Conservation (phyloP, 1,140 invertebrate genomes). For the Phthorimaea operculella region DNA sequence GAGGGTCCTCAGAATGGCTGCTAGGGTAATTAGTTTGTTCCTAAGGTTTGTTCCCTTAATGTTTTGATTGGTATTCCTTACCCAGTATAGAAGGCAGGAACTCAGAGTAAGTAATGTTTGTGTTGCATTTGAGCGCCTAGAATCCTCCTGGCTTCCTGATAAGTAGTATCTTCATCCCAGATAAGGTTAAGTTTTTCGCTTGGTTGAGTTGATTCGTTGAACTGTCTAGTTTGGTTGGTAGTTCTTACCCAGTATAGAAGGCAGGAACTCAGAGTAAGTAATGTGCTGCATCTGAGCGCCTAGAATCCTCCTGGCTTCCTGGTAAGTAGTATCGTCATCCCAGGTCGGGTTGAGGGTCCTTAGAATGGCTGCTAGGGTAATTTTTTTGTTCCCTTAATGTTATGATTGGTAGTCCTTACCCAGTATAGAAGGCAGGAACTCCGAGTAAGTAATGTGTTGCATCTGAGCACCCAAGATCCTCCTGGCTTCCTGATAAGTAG, state of each 20-base stretch:
- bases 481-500: slow-evolving; percentile 81
- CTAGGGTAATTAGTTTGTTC: too few species aligned
- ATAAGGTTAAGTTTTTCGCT: too few species aligned
- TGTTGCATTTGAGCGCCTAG: slow-evolving; percentile 86
- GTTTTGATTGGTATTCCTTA: slow-evolving; percentile 75
- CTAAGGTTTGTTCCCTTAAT: slow-evolving; percentile 75
- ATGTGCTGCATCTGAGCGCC: slow-evolving; percentile 88
- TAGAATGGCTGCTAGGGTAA: slow-evolving; percentile 74
- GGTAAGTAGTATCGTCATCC: slow-evolving; percentile 83
- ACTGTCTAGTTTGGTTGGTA: too few species aligned
- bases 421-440: slow-evolving; percentile 85
- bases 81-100: slow-evolving; percentile 86
- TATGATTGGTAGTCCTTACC: slow-evolving; percentile 60
- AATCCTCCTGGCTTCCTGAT: slow-evolving; percentile 83
- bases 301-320: slow-evolving; percentile 83
- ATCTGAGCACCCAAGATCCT: slow-evolving; percentile 83
- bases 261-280: slow-evolving; percentile 89
- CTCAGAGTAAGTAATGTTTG: slow-evolving; percentile 87
- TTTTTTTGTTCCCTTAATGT: too few species aligned
- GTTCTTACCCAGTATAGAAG: slow-evolving; percentile 78
- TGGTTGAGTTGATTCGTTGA: too few species aligned
- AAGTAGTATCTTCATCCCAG: slow-evolving; percentile 88
- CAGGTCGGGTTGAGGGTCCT: slow-evolving; percentile 79
- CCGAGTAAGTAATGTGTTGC: slow-evolving; percentile 89
- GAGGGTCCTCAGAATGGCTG: slow-evolving; percentile 69